Conservation (phyloP, 2,113 vertebrate species). For the Ibidorhyncha struthersii region DNA sequence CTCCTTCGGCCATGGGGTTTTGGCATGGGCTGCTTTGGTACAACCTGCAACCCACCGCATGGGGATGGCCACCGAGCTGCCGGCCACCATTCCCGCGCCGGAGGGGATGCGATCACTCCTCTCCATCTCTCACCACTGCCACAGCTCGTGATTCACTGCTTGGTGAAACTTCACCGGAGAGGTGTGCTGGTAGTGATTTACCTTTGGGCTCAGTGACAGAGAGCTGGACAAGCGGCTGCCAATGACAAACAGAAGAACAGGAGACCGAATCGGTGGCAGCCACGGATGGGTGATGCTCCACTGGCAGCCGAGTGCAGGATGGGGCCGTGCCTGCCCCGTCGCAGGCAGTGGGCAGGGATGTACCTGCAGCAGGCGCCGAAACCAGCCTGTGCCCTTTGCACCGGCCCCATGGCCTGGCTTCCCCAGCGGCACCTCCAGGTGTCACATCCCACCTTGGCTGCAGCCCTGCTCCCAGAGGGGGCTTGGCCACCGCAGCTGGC, state of each 20-base stretch:
- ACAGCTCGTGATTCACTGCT: not conserved
- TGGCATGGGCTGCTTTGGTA: not conserved
- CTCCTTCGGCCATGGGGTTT: not conserved
- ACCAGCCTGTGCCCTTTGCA: not conserved
- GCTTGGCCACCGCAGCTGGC: not conserved
- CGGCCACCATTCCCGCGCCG: fast-evolving
- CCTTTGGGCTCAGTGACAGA: not conserved
- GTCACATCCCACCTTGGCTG: not conserved
- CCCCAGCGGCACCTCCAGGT: not conserved
- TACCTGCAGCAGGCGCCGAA: not conserved
- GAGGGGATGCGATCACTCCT: no score
- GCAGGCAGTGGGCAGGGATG: not conserved
- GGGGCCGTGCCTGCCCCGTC: not conserved
- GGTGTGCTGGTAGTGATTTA: not conserved
- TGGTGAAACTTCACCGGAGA: not conserved
- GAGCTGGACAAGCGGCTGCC: fast-evolving
- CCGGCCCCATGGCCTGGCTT: not conserved
- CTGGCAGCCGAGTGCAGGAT: not conserved
- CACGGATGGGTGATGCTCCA: not conserved
- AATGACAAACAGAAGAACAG: not conserved
- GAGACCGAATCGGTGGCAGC: not conserved
- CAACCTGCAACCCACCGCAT: no score
- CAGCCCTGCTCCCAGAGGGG: not conserved
- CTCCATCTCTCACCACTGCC: not conserved
- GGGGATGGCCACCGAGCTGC: not conserved